Evolutionary conservation across 2,888 invertebrate species (phyloP), one percentile per base, ranked within the genome.

Genomic region (Leptopilina drosophilae): DNA sequence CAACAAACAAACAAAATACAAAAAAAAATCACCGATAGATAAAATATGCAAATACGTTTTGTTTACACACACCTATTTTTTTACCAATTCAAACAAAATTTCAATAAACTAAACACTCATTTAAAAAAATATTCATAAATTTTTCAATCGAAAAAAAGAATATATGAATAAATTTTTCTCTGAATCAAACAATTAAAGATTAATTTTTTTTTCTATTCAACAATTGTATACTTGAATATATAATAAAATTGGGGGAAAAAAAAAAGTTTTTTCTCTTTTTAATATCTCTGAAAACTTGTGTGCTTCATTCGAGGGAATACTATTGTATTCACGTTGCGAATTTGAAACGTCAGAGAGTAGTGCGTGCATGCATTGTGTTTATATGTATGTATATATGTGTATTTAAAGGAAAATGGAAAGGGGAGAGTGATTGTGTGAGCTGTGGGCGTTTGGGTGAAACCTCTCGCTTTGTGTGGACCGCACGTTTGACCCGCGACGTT

Each of bases 401-500:
- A 42, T 42, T 73, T n/a, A 26, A 56, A 33, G 26, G 56, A 73
- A 8, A 62, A 62, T 62, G 56, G 56, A n/a, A 53, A 56, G 73
- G 73, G 73, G 49, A 9, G 11, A 53, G 73, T 73, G n/a, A 73
- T 73, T 56, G 73, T 73, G 73, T 56, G 56, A 56, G 53, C 20
- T 73, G 73, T 73, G 73, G 73, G 26, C 73, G 73, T 73, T 73
- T 73, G 53, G 73, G 73, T 33, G 33, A 73, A 26, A 53, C 53
- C 73, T 73, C 15, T 26, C 73, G 53, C 56, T 73, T 73, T 73
- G 56, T 73, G 73, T 73, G 73, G 33, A 73, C 73, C 73, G 53
- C 73, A 73, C 73, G 73, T 73, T 73, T 73, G 56, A 73, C 73
- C 73, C 73, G 53, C 53, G 53, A 73, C 33, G 73, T 73, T 73